phyloP scores from a whole-genome alignment of 1,140 invertebrate species.

The Drosophila sp. region DNA sequence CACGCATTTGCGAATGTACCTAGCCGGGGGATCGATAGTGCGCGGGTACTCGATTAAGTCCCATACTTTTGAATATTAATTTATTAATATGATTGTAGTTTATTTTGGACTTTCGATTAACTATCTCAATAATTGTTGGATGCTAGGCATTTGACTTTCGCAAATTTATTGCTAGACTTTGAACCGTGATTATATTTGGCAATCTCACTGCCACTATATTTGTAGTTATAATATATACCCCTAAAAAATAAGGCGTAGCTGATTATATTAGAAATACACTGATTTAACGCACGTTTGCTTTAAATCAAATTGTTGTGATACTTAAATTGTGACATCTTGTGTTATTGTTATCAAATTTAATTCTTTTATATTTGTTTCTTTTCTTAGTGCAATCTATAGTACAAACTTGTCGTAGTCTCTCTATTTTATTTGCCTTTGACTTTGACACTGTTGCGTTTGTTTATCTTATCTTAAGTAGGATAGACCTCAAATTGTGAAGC shows the following conservation, averaged over 20 bases:
- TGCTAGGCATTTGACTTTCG: background rate
- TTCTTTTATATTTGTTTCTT: constrained; percentile 5
- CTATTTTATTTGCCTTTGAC: constrained; percentile 30
- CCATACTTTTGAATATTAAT: background rate
- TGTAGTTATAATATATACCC: background rate
- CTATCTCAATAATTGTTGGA: constrained; percentile 1
- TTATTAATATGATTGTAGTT: constrained; percentile 14
- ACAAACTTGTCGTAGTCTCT: constrained; percentile 30
- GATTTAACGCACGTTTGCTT: constrained; percentile 27
- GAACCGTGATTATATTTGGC: constrained; percentile 22
- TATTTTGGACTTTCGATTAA: background rate
- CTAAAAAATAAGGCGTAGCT: constrained; percentile 25
- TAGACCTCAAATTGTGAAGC: background rate
- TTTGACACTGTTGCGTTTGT: constrained; percentile 32
- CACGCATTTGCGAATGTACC: constrained; percentile 5
- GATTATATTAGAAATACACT: constrained; percentile 58
- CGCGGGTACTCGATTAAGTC: background rate
- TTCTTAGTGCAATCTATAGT: background rate
- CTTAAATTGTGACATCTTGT: constrained; percentile 9
- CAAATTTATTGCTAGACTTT: background rate
- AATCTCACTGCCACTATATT: background rate
- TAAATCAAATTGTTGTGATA: constrained; percentile 74
- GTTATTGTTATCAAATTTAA: constrained; percentile 43
- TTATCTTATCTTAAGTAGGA: constrained; percentile 22
- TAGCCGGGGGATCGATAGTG: constrained; percentile 1